These are phyloP conservation scores for Xylocopa sonorina DNA, from an alignment of 1,140 invertebrate species.

Conservation along the genomic window DNA sequence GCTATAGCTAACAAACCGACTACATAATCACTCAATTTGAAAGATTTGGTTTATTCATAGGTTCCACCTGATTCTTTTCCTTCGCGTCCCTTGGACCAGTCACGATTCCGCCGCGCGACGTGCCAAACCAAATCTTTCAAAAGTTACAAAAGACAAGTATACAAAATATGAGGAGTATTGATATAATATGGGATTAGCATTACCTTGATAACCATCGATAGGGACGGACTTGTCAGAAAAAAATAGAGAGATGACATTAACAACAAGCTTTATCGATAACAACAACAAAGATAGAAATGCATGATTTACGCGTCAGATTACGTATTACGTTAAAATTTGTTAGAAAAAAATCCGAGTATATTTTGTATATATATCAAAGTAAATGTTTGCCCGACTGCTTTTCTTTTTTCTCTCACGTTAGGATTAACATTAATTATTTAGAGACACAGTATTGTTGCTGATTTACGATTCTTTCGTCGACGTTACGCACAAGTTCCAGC, in stretches of 20 bases:
- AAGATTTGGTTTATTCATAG: conserved; percentile 71
- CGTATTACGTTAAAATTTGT: conserved; percentile 49
- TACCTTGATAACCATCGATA: conserved; percentile 82
- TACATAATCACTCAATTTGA: conserved; percentile 72
- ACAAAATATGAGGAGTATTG: conserved; percentile 80
- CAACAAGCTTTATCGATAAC: conserved; percentile 81
- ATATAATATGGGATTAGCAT: conserved; percentile 82
- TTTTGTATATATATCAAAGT: conserved; percentile 52
- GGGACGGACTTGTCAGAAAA: conserved; percentile 82
- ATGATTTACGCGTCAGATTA: conserved; percentile 67
- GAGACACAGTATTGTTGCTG: no score
- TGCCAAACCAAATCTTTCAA: conserved; percentile 75
- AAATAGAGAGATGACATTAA: conserved; percentile 82
- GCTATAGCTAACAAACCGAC: conserved; percentile 74
- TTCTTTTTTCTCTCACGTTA: no score
- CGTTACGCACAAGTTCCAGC: conserved; percentile 8
- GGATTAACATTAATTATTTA: no score
- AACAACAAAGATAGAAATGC: conserved; percentile 78
- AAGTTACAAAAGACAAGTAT: conserved; percentile 75
- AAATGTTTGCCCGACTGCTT: conserved; percentile 68
- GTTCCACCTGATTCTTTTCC: background rate
- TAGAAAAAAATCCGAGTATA: conserved; percentile 42
- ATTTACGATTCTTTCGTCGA: background rate
- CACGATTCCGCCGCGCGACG: background rate
- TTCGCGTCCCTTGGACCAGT: background rate